These are phyloP conservation scores for Villa cingulata DNA, from an alignment of 2,888 invertebrate species.

Conservation along the genomic window DNA sequence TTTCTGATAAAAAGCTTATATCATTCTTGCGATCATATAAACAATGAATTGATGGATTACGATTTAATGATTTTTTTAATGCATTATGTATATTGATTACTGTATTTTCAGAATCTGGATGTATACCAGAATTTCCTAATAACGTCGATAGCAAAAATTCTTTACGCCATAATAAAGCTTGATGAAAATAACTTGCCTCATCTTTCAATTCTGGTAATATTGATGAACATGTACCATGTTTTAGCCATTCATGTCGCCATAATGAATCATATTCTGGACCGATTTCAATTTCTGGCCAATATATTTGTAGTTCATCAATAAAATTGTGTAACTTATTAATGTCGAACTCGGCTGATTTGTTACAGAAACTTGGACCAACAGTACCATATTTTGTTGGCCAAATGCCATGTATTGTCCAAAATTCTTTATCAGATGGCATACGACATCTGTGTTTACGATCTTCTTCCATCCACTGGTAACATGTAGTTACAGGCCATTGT, in stretches of 20 bases:
- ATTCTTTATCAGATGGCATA: constrained; percentile 43
- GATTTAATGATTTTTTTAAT: constrained; percentile 41
- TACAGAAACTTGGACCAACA: constrained; percentile 57
- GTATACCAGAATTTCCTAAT: constrained; percentile 42
- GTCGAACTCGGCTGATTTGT: constrained; percentile 53
- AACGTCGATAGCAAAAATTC: constrained; percentile 48
- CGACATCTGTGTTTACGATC: constrained; percentile 46
- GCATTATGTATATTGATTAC: constrained; percentile 40
- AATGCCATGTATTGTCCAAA: constrained; percentile 71
- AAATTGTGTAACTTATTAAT: constrained; percentile 45
- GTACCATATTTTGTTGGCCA: constrained; percentile 64
- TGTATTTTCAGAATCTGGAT: constrained; percentile 41
- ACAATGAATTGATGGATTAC: constrained; percentile 51
- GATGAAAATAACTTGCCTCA: constrained; percentile 54
- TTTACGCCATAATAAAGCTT: constrained; percentile 47
- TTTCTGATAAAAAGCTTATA: constrained; percentile 49
- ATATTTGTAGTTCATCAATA: constrained; percentile 40
- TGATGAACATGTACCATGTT: constrained; percentile 70
- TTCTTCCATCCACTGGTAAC: constrained; percentile 54
- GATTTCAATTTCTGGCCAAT: constrained; percentile 61
- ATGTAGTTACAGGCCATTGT: constrained; percentile 62
- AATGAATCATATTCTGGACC: constrained; percentile 37
- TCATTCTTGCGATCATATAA: constrained; percentile 43
- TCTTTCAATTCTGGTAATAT: constrained; percentile 41
- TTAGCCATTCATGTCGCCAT: constrained; percentile 72